Percentiles rank a stretch among this genome's conserved stretches.
Conservation (phyloP, 1,140 invertebrate genomes). For the Camponotus vicinus region DNA sequence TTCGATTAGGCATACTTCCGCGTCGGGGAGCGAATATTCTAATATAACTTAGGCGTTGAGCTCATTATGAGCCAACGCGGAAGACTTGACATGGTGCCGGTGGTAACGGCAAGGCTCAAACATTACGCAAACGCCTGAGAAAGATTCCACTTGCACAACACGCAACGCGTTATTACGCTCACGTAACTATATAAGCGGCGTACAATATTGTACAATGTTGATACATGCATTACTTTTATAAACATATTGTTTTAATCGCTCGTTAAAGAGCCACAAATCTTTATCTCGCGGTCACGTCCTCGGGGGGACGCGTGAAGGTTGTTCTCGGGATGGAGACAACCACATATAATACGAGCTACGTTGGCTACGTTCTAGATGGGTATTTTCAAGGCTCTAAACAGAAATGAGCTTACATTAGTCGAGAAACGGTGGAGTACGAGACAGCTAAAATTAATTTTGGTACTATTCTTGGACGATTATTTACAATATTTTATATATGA, state of each 20-base stretch:
- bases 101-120: constrained; percentile 1
- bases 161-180: constrained; percentile 48
- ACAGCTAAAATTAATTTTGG: neutral
- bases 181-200: constrained; percentile 40
- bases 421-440: neutral
- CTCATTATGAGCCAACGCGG: constrained; percentile 57
- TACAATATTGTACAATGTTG: neutral
- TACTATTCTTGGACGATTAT: neutral
- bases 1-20: constrained; percentile 1
- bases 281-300: constrained; percentile 29
- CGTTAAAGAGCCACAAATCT: constrained; percentile 21
- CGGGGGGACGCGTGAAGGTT: neutral
- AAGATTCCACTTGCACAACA: constrained; percentile 61
- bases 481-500: neutral
- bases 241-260: constrained; percentile 10
- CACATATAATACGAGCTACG: neutral
- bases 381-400: constrained; percentile 29
- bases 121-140: constrained; percentile 56
- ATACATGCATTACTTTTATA: neutral
- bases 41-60: constrained; percentile 26
- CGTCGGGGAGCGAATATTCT: constrained; percentile 35
- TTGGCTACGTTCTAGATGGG: neutral
- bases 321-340: neutral
- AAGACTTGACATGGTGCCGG: constrained; percentile 33
- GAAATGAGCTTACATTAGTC: neutral